A percentile compares a stretch with the other conserved stretches of the same genome.
phyloP scores from a whole-genome alignment of 2,113 vertebrate species.

The Rhynchomys soricoides region DNA sequence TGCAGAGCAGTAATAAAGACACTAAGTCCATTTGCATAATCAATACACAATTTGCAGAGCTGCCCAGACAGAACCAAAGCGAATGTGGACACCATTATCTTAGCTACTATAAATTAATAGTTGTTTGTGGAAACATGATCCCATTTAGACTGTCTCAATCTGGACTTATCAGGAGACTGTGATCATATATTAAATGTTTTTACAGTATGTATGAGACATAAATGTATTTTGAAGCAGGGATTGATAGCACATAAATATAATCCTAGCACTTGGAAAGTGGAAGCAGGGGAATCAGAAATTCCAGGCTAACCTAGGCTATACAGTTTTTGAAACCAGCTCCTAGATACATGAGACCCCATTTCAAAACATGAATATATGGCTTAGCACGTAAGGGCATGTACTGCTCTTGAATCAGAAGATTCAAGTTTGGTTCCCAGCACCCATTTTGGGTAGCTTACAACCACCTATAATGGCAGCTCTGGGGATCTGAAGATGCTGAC shows the following conservation, averaged over 20 bases:
- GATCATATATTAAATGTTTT: slow-evolving; percentile 36
- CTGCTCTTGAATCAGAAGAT: not conserved
- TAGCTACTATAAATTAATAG: slow-evolving; percentile 84
- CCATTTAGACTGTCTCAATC: slow-evolving; percentile 48
- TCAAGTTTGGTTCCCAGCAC: not conserved
- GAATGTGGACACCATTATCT: slow-evolving; percentile 81
- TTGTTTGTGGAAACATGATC: slow-evolving; percentile 78
- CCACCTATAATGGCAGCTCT: not conserved
- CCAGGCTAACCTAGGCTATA: not conserved
- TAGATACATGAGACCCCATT: not conserved
- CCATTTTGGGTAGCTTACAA: not conserved
- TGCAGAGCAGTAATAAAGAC: slow-evolving; percentile 87
- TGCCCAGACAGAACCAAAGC: slow-evolving; percentile 86
- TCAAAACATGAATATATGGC: not conserved
- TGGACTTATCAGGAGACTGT: slow-evolving; percentile 40
- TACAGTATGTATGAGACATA: not conserved
- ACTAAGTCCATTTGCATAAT: slow-evolving; percentile 87
- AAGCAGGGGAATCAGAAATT: not conserved
- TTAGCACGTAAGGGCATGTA: not conserved
- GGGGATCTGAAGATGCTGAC: not conserved
- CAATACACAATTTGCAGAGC: slow-evolving; percentile 89
- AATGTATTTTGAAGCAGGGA: not conserved
- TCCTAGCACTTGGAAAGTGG: not conserved
- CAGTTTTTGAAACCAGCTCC: not conserved
- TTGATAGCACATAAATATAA: not conserved